Evolutionary conservation across 2,797 vertebrate species (phyloP).

Genomic region (Enteromius unitaeniatus): DNA sequence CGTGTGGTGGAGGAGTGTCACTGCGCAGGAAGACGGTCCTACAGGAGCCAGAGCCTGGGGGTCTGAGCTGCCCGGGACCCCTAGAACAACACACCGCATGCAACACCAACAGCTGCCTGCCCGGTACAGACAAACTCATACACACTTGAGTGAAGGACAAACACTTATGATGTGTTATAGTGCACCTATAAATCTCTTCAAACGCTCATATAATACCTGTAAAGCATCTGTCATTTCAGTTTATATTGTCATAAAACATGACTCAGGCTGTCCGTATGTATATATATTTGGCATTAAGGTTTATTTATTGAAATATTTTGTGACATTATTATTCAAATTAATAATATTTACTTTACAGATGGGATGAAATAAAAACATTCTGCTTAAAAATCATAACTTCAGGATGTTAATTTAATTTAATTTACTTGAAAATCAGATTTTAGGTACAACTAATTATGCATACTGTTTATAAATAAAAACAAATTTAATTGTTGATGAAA

Average conservation of each 20-base stretch:
- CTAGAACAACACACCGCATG: slow-evolving; percentile 76
- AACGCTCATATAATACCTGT: not conserved
- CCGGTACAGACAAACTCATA: slow-evolving; percentile 69
- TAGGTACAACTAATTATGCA: not conserved
- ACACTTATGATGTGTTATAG: not conserved
- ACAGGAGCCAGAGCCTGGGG: slow-evolving; percentile 68
- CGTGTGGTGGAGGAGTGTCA: slow-evolving; percentile 78
- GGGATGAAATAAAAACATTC: not conserved
- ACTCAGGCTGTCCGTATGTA: not conserved
- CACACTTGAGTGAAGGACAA: slow-evolving; percentile 19
- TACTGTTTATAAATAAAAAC: not conserved
- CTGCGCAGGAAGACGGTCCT: slow-evolving; percentile 75
- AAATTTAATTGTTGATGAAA: not conserved
- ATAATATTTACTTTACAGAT: not conserved
- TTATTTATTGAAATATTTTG: not conserved
- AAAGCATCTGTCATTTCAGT: not conserved
- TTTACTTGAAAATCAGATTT: not conserved
- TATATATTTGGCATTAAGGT: not conserved
- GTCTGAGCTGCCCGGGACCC: slow-evolving; percentile 67
- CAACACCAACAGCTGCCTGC: slow-evolving; percentile 79
- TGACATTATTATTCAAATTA: not conserved
- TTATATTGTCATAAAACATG: slow-evolving; percentile 20
- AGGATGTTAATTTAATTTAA: not conserved
- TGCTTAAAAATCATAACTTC: not conserved
- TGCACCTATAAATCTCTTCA: slow-evolving; percentile 24